These are phyloP conservation scores for Lycophotia porphyrea DNA, from an alignment of 2,888 invertebrate species.

Conservation along the genomic window DNA sequence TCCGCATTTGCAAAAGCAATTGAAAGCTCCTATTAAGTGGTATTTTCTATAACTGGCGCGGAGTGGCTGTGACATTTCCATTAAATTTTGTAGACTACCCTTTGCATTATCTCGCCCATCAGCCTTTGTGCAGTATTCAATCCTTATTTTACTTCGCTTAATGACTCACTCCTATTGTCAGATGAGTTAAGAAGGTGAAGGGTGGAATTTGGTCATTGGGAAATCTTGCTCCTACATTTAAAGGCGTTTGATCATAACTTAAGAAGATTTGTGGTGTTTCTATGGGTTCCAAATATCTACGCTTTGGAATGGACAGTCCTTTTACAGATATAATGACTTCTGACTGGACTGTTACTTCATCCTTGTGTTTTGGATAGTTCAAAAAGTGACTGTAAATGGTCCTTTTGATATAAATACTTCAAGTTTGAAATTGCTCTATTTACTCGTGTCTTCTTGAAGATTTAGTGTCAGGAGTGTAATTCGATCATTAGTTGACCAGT, in stretches of 20 bases:
- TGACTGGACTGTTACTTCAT: background rate
- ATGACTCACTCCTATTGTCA: conserved; percentile 48
- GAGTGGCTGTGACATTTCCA: conserved; percentile 74
- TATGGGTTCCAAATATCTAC: background rate
- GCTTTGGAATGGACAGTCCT: background rate
- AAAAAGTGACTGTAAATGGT: background rate
- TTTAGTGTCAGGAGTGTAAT: background rate
- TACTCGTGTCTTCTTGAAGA: background rate
- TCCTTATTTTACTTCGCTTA: conserved; percentile 63
- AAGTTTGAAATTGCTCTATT: background rate
- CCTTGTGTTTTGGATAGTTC: background rate
- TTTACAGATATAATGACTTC: background rate
- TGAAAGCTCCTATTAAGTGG: conserved; percentile 56
- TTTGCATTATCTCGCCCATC: conserved; percentile 62
- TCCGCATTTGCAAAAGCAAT: conserved; percentile 53
- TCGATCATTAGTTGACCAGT: background rate
- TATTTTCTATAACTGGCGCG: conserved; percentile 64
- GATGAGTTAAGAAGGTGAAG: conserved; percentile 43
- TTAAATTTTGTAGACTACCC: conserved; percentile 68
- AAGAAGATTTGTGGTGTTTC: conserved; percentile 14
- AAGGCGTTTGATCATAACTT: conserved; percentile 22
- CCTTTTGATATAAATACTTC: background rate
- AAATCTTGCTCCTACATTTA: conserved; percentile 11
- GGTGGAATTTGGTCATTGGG: conserved; percentile 33
- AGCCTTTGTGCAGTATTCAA: conserved; percentile 60